A percentile compares a stretch with the other conserved stretches of the same genome.
Evolutionary conservation across 2,797 vertebrate species (phyloP).

Genomic region (Lepus oiostolus): DNA sequence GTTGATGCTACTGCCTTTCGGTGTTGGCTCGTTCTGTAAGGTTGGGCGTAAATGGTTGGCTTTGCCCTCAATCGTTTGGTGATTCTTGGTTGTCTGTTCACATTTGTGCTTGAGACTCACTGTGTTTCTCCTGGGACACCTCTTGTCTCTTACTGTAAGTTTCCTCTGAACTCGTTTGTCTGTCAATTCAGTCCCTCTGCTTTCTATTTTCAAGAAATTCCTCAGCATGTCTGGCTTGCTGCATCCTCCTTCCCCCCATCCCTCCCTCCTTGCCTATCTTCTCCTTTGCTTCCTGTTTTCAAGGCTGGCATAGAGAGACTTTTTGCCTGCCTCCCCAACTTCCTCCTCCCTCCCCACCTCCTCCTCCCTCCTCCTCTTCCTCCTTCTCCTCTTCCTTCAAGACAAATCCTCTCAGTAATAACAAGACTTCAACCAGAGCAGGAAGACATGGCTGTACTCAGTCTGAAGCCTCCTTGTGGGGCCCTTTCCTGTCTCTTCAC

Average conservation of each 20-base stretch:
- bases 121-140: neutral
- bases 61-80: neutral
- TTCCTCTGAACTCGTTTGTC: neutral
- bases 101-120: neutral
- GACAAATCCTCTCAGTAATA: neutral
- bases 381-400: neutral
- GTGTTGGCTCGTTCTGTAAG: neutral
- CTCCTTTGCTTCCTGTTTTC: neutral
- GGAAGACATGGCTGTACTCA: neutral
- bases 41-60: neutral
- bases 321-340: neutral
- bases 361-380: too few species aligned
- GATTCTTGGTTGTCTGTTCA: neutral
- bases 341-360: neutral
- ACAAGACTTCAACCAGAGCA: neutral
- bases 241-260: neutral
- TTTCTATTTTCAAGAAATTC: neutral
- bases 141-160: fast-evolving
- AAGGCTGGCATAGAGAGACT: neutral
- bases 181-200: neutral
- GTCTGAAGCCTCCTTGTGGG: neutral
- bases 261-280: too few species aligned
- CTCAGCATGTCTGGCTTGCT: neutral
- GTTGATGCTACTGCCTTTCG: neutral
- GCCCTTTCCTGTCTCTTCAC: neutral